Evolutionary conservation across 2,888 invertebrate genomes (phyloP), one percentile per base, ranked within the genome.

Genomic region (Drosophila fulvimacula): DNA sequence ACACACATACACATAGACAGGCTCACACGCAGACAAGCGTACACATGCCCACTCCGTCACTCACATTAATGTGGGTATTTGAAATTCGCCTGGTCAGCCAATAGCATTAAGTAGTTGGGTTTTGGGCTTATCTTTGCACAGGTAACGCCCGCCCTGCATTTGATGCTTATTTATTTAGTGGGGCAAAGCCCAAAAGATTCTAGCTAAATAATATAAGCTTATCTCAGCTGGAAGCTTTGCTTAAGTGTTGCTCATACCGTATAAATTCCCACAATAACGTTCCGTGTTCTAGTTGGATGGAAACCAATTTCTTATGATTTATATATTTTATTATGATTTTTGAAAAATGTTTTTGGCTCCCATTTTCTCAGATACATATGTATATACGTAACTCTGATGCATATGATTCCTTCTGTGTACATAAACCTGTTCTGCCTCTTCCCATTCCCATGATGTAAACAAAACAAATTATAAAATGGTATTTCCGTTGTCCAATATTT

Each of bases 71-170:
- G 79, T 79, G 67, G 46, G 61, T 68, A 76, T 79, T 73, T 70
- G 60, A 76, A 73, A 80, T 80, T 70, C 79, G 58, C 65, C 57
- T 73, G 73, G 70, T 70, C 80, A 80, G 58, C 65, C 80, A 79
- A 80, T 76, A 73, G 73, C 69, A 60, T 60, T 79, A 79, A 80
- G 79, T 73, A 76, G 81, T 76, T 65, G 61, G 62, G 59, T 30
- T 57, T 64, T 41, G 68, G 77, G 66, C 17, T 60, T 73, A 66
- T 46, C 59, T 60, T 52, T 60, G 39, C 59, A 44, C 69, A 69
- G 78, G 66, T 65, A 77, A 57, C 46, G 27, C 63, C 58, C 59
- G 15, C 2, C 13, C n/a, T n/a, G 5, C 24, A 15, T n/a, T 52
- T 52, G 13, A n/a, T 48, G 34, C 32, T 27, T 55, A 49, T 66